Base-by-base conservation (phyloP, 1,140 invertebrate genomes). In the Tetramorium parvispinum region DNA sequence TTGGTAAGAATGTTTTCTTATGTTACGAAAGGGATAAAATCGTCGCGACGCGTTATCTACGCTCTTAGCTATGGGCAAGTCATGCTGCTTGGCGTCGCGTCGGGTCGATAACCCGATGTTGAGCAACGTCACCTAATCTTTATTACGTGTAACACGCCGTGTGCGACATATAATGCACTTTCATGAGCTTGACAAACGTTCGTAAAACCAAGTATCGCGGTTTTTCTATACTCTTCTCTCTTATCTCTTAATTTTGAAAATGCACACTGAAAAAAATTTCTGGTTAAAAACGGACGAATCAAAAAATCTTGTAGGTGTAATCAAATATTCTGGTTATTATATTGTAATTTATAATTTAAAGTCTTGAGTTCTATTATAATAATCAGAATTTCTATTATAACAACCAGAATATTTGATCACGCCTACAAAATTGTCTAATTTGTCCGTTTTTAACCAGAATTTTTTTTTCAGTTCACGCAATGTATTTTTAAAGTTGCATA, bases 1-100 rank as follows among this genome's bases (percentile, higher is more conserved):
- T 71, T 65, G 76, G 53, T 43, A 77, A 24, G 55, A 77, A 61
- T 77, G 68, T 86, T 82, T 89, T 57, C 76, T 57, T 71, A 68
- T 57, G 57, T 75, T 77, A 43, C 11, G 24, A 57, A 46, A 59
- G 18, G 21, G n/a, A 59, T 32, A 21, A 73, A 82, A 82, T 16
- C 11, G 49, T 59, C 53, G 53, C 53, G 79, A 59, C 24, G 46
- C 61, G n/a, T 79, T 79, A 79, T 66, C 77, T 79, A 24, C 21
- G 53, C 0, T 82, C 37, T 59, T 82, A 32, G 37, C 66, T 18
- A 21, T 11, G 40, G 13, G 37, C n/a, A 46, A 43, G 53, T 82
- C 66, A 59, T 55, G 46, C 55, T 37, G 13, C 79, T 73, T 46
- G 37, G 11, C 37, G 51, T 37, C 51, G 66, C 55, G n/a, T 37